Base-by-base conservation (phyloP, 37 sponge, comb jelly and placozoan genomes). In the Oscarella lobularis region DNA sequence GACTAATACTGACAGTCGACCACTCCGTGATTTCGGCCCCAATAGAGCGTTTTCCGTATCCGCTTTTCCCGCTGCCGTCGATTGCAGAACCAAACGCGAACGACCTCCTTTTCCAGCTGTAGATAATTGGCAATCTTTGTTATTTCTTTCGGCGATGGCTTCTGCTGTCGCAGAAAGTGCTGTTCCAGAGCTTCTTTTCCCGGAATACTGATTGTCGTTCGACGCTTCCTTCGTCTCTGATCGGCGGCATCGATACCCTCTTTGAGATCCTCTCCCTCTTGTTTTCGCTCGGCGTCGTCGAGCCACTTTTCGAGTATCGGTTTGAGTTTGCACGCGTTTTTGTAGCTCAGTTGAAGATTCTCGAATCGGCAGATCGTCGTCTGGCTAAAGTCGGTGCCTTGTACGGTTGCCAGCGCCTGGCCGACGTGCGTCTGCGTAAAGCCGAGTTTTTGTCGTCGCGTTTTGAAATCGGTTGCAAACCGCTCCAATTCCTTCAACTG, bases 71-170 rank as follows among this genome's bases (percentile, higher is more conserved):
- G 78, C 76, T 96, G 98, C 72, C 98, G 72, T 31, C 93, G 76
- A 79, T 96, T 96, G 81, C 98, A 96, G 39, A 96, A 96, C 98
- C 98, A 96, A 9, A 96, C 91, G 35, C 98, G 68, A 0, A 92
- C 98, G 30, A 93, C 94, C 38, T 93, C 91, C 54, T 96, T 96
- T 30, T 92, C 91, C 41, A 96, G 83, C 14, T 87, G 81, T 20
- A 96, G 81, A 31, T 76, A 34, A 41, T 92, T 89, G 2, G 98
- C 94, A 34, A 96, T 73, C 29, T 83, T 83, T 39, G 65, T 67
- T 34, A 93, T 93, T 30, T 96, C 91, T 3, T 80, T 73, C 6
- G 93, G 90, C 33, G 90, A 86, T 6, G 98, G 98, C 67, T 92
- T 92, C 33, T 87, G 85, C 39, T 96, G 91, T 1, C 40, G 76